phyloP scores from a whole-genome alignment of 1,140 invertebrate genomes.

The Plodia interpunctella region DNA sequence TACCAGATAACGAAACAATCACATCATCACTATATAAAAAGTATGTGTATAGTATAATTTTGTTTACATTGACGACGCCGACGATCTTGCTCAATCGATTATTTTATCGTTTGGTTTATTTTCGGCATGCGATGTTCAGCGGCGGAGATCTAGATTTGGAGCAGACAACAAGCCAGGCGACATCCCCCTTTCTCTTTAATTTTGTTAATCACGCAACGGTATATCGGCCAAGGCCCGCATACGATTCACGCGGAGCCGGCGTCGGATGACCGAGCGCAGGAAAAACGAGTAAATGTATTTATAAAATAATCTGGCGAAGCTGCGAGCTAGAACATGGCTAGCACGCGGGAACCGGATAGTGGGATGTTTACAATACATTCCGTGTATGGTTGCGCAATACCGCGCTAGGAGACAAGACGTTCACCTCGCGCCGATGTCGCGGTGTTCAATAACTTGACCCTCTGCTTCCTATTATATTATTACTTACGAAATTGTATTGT shows the following conservation, averaged over 20 bases:
- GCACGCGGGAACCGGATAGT: constrained; percentile 27
- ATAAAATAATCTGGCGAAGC: not conserved
- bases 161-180: not conserved
- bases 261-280: constrained; percentile 4
- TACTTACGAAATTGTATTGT: not conserved
- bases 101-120: constrained; percentile 15
- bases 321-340: constrained; percentile 7
- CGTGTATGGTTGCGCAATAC: constrained; percentile 34
- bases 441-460: constrained; percentile 21
- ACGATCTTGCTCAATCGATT: constrained; percentile 14
- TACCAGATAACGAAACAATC: constrained; percentile 6
- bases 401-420: constrained; percentile 19
- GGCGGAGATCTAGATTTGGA: constrained; percentile 1
- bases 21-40: constrained; percentile 26
- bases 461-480: constrained; percentile 15
- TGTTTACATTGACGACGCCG: constrained; percentile 11
- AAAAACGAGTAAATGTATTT: constrained; percentile 9
- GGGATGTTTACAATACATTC: constrained; percentile 48
- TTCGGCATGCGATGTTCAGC: constrained; percentile 5
- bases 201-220: constrained; percentile 16
- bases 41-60: constrained; percentile 11
- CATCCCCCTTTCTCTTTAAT: constrained; percentile 23
- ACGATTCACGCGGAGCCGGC: constrained; percentile 2
- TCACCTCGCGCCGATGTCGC: constrained; percentile 22
- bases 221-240: constrained; percentile 27